phyloP scores from a whole-genome alignment of 2,888 invertebrate species.

The Drosophila formosana region DNA sequence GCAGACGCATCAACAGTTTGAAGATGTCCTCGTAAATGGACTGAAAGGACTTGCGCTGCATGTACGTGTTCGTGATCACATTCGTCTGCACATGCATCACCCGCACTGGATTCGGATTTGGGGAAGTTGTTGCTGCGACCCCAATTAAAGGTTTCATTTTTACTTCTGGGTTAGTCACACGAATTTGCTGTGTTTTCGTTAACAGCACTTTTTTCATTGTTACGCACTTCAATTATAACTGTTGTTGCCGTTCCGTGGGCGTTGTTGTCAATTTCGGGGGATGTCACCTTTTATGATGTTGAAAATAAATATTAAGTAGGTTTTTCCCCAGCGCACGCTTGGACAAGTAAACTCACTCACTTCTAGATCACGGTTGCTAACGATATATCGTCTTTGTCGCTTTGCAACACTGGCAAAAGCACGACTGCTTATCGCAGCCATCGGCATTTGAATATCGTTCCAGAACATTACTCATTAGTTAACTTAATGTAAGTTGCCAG shows the following conservation, averaged over 20 bases:
- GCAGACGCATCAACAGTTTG: conserved; percentile 75
- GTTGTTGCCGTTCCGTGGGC: neutral
- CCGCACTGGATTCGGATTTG: conserved; percentile 18
- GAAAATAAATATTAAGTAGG: conserved; percentile 50
- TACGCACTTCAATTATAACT: neutral
- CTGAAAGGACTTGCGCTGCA: conserved; percentile 72
- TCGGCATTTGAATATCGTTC: neutral
- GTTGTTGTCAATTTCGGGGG: conserved; percentile 30
- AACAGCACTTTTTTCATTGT: conserved; percentile 72
- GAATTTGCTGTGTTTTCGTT: conserved; percentile 56
- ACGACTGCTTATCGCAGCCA: neutral
- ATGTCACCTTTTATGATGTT: conserved; percentile 29
- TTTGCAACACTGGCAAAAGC: conserved; percentile 19
- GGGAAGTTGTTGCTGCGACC: conserved; percentile 4
- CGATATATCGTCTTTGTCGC: conserved; percentile 3
- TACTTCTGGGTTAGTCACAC: conserved; percentile 33
- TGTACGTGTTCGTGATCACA: conserved; percentile 54
- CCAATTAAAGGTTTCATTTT: conserved; percentile 30
- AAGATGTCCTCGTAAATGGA: conserved; percentile 77
- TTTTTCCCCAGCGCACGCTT: conserved; percentile 65
- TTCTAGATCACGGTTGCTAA: conserved; percentile 8
- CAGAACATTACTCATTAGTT: neutral
- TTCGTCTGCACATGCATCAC: conserved; percentile 35
- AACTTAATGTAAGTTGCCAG: neutral
- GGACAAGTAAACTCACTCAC: conserved; percentile 16